Percentiles rank a stretch among this genome's conserved stretches.
Evolutionary conservation across 2,797 vertebrate genomes (phyloP).

Genomic region (Halcyon leucocephala): DNA sequence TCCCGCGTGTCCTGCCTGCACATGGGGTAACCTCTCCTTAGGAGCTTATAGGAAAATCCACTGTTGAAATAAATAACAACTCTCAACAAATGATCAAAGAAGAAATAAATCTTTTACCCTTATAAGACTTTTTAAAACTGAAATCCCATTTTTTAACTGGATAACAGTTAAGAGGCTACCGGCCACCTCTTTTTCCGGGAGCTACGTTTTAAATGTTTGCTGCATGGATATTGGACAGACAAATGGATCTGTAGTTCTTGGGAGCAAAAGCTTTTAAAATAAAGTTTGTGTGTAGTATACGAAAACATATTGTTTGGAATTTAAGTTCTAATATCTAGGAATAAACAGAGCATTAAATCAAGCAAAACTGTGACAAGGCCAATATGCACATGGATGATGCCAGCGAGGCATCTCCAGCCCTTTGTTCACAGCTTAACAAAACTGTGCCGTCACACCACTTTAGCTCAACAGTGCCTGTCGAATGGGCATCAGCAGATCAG

Average conservation of each 20-base stretch:
- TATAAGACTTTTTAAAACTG: conserved; percentile 76
- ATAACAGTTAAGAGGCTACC: conserved; percentile 75
- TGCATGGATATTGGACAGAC: conserved; percentile 44
- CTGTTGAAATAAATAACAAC: conserved; percentile 80
- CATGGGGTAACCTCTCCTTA: conserved; percentile 64
- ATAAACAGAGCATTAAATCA: conserved; percentile 98
- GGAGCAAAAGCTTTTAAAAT: conserved; percentile 77
- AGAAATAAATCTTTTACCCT: conserved; percentile 82
- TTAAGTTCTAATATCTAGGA: conserved; percentile 91
- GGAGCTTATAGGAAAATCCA: conserved; percentile 76
- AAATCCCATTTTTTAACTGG: conserved; percentile 79
- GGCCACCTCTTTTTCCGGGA: conserved; percentile 72
- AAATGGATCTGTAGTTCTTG: conserved; percentile 51
- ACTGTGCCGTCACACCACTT: conserved; percentile 97
- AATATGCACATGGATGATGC: conserved; percentile 89
- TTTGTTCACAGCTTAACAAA: conserved; percentile 99
- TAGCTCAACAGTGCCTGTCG: conserved; percentile 94
- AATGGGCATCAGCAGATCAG: conserved; percentile 93
- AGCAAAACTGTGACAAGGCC: conserved; percentile 92
- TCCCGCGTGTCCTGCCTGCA: conserved; percentile 25
- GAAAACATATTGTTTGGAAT: conserved; percentile 83
- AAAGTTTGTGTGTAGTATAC: conserved; percentile 75
- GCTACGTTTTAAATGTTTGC: conserved; percentile 63
- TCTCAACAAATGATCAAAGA: conserved; percentile 83
- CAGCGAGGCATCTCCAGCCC: conserved; percentile 85